Evolutionary conservation across 2,113 vertebrate genomes (phyloP), one percentile per base, ranked within the genome.

Genomic region (Chloebia gouldiae): DNA sequence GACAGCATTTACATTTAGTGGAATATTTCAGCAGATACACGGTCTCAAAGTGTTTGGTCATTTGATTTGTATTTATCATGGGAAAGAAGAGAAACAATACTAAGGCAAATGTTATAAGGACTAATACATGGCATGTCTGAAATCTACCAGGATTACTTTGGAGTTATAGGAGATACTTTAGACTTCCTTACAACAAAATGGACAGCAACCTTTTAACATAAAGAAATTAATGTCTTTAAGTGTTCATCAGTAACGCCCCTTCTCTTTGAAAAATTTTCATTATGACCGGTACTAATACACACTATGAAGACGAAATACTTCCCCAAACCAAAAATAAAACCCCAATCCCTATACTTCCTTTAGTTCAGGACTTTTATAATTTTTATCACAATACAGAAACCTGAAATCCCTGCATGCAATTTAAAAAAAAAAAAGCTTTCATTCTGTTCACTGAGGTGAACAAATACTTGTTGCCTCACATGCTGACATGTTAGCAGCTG

Each of bases 31-130:
- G 96, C 96, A 96, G 93, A 80, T 95, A 95, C 69, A 94, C 92
- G 96, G 88, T 97, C 96, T 96, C 97, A 96, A 97, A 98, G 97
- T 95, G 93, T 97, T 98, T 98, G 97, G 97, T 98, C 97, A 84
- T 97, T 84, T 97, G 75, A 78, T 98, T 91, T 96, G 94, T 85
- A 13, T 94, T 94, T 96, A 76, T 91, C 90, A 96, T 75, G 96
- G 96, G 96, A 96, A 95, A 96, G 79, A 97, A 93, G 66, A 97
- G 79, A 84, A 96, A 95, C 30, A 47, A 96, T 45, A 95, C 68
- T 98, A 98, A 98, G 98, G 98, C 97, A 98, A 88, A 97, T 81
- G n/a, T 96, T 93, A 42, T 66, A 92, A 76, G 90, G 92, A 76
- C 82, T 85, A 93, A 81, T 86, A 97, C 81, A 96, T 53, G 78